Evolutionary conservation across 2,888 invertebrate species (phyloP).

Genomic region (Nomada hirtipes): DNA sequence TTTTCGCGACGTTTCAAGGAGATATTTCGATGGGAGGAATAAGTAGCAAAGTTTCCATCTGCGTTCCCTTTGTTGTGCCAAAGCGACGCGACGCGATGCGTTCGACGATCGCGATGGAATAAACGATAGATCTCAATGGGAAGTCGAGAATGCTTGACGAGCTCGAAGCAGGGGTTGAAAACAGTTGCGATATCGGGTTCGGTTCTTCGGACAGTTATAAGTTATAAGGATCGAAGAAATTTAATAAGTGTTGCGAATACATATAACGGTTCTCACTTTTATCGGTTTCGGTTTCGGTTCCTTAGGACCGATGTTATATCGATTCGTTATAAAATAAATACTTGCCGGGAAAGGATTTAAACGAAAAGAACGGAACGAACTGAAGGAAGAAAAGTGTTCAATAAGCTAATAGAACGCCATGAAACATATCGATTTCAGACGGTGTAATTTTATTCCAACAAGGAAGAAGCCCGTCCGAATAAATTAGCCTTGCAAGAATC

Average conservation of each 20-base stretch:
- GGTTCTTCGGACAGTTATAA: no score
- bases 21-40: slow-evolving; percentile 28
- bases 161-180: neutral
- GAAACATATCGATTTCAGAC: neutral
- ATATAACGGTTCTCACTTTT: neutral
- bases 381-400: neutral
- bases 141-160: neutral
- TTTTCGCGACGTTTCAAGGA: slow-evolving; percentile 8
- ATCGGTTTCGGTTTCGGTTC: neutral
- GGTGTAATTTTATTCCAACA: neutral
- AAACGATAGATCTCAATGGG: slow-evolving; percentile 30
- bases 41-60: slow-evolving; percentile 18
- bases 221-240: neutral
- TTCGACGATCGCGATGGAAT: slow-evolving; percentile 22
- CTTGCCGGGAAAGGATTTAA: no score
- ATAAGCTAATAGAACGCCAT: neutral
- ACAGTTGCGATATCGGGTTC: neutral
- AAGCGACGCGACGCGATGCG: slow-evolving; percentile 24
- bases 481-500: neutral
- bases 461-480: neutral
- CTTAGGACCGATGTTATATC: neutral
- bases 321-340: no score
- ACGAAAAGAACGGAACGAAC: neutral
- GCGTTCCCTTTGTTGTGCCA: slow-evolving; percentile 15
- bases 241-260: neutral